These are phyloP conservation scores for Holcopasites calliopsidis DNA, from an alignment of 1,140 invertebrate genomes.

Conservation along the genomic window DNA sequence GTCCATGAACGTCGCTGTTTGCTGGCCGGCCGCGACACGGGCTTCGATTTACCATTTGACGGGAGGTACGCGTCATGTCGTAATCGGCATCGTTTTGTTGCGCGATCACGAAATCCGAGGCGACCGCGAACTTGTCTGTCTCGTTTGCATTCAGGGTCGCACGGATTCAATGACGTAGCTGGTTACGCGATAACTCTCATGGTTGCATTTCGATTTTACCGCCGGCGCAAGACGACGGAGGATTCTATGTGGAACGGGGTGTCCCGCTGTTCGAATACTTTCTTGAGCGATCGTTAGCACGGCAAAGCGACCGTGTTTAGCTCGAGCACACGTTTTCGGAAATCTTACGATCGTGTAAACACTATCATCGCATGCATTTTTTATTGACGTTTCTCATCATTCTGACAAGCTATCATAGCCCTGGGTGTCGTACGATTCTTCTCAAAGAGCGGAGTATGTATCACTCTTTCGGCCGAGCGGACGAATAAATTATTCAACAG, in stretches of 20 bases:
- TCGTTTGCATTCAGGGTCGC: conserved; percentile 59
- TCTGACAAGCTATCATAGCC: too few species aligned
- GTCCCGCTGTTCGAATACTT: too few species aligned
- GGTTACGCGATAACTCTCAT: conserved; percentile 39
- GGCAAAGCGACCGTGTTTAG: too few species aligned
- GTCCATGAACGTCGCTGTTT: conserved; percentile 22
- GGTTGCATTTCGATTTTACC: conserved; percentile 27
- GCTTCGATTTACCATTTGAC: conserved; percentile 56
- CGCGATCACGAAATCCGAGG: conserved; percentile 59
- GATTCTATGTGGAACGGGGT: not conserved
- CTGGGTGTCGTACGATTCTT: too few species aligned
- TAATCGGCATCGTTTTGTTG: conserved; percentile 57
- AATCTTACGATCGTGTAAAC: too few species aligned
- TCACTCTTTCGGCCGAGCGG: too few species aligned
- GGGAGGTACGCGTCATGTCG: conserved; percentile 23
- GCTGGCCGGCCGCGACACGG: conserved; percentile 25
- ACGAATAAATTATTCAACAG: not conserved
- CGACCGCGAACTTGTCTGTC: conserved; percentile 59
- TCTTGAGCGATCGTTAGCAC: too few species aligned
- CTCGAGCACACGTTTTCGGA: too few species aligned
- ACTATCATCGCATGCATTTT: too few species aligned
- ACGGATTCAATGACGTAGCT: conserved; percentile 52
- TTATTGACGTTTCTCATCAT: too few species aligned
- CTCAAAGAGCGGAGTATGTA: too few species aligned
- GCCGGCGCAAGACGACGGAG: not conserved